Conservation (phyloP, 2,797 vertebrate species). For the Tiaroga cobitis region DNA sequence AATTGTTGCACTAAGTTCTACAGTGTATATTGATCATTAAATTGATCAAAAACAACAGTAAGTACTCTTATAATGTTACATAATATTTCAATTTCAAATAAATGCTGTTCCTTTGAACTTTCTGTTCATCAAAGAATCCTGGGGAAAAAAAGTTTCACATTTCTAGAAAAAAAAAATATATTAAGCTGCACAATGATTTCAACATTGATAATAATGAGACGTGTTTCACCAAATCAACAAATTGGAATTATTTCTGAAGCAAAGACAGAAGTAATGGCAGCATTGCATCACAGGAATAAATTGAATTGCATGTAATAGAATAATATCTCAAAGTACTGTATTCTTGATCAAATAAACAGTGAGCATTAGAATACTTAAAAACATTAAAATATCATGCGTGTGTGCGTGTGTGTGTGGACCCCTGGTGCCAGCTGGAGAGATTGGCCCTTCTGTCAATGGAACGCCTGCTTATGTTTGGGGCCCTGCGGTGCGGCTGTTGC, state of each 20-base stretch:
- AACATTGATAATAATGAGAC: not conserved
- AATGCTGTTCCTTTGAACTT: not conserved
- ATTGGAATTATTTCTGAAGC: not conserved
- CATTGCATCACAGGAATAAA: too few relatives aligned
- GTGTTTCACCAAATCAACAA: not conserved
- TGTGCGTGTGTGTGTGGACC: not conserved
- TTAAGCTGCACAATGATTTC: not conserved
- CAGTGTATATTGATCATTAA: not conserved
- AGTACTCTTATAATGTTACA: too few relatives aligned
- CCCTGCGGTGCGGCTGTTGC: conserved; percentile 6
- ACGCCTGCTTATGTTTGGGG: not conserved
- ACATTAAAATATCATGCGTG: too few relatives aligned
- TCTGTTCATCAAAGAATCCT: not conserved
- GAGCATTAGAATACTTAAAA: not conserved
- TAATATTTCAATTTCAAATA: too few relatives aligned
- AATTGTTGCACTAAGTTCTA: not conserved
- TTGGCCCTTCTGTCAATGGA: conserved; percentile 8
- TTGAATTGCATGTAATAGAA: too few relatives aligned
- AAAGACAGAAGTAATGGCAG: not conserved
- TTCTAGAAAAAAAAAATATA: not conserved
- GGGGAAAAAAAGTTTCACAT: not conserved
- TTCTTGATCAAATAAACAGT: not conserved
- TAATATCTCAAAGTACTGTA: not conserved
- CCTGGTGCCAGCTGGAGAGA: conserved; percentile 38
- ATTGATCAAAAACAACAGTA: not conserved